A percentile compares a stretch with the other conserved stretches of the same genome.
Evolutionary conservation across 2,113 vertebrate species (phyloP).

Genomic region (Dicerorhinus sumatrensis): DNA sequence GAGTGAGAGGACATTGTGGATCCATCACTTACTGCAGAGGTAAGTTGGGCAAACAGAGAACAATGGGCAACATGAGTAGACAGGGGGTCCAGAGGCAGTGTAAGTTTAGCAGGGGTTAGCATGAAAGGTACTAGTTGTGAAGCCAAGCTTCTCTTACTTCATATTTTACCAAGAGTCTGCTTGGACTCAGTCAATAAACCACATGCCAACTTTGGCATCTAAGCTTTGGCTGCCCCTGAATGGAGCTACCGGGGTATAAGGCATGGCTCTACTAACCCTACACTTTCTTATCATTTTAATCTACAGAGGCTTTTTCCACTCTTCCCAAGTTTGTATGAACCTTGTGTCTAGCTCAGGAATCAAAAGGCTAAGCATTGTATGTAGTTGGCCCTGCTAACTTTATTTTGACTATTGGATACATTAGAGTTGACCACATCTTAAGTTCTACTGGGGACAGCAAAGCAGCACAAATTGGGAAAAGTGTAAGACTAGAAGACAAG

Average conservation of each 20-base stretch:
- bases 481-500: neutral
- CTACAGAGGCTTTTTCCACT: neutral
- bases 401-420: neutral
- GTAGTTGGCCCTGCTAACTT: neutral
- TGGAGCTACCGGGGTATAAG: neutral
- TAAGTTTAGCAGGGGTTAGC: neutral
- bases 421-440: neutral
- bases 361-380: neutral
- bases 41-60: neutral
- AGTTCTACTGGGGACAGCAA: neutral
- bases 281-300: neutral
- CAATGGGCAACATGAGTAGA: neutral
- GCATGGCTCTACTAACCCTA: neutral
- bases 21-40: neutral
- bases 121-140: neutral
- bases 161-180: neutral
- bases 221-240: neutral
- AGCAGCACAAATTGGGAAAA: neutral
- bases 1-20: neutral
- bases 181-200: neutral
- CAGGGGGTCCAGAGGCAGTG: neutral
- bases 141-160: neutral
- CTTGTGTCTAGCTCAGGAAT: neutral
- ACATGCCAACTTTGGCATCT: neutral
- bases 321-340: neutral